Evolutionary conservation across 1,140 invertebrate species (phyloP).

Genomic region (Melitaea cinxia): DNA sequence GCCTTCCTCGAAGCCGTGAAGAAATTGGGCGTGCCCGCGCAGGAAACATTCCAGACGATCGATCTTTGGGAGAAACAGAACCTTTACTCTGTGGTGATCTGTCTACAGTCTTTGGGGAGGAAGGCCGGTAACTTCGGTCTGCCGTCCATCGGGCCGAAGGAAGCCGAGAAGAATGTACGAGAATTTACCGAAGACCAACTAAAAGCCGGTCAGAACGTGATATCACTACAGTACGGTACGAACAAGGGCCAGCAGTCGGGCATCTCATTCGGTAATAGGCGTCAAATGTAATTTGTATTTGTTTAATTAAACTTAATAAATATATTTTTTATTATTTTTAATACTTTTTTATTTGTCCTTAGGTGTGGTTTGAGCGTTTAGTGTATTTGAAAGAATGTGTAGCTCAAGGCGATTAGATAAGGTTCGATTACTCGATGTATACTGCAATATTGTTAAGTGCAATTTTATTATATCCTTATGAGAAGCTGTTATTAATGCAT

Average conservation of each 20-base stretch:
- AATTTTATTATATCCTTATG: neutral
- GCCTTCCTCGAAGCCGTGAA: constrained; percentile 94
- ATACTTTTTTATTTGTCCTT: constrained; percentile 41
- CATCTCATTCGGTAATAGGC: constrained; percentile 95
- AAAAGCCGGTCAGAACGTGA: constrained; percentile 93
- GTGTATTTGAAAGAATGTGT: constrained; percentile 34
- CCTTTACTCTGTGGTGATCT: constrained; percentile 97
- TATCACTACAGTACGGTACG: constrained; percentile 96
- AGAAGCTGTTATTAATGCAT: neutral
- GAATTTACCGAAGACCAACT: constrained; percentile 95
- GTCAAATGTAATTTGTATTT: constrained; percentile 90
- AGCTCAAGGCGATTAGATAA: constrained; percentile 45
- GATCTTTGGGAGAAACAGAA: constrained; percentile 98
- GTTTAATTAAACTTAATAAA: constrained; percentile 56
- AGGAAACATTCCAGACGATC: constrained; percentile 98
- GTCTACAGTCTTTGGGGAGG: constrained; percentile 95
- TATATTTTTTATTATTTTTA: constrained; percentile 56
- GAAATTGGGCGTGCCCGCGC: constrained; percentile 94
- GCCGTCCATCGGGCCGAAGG: constrained; percentile 95
- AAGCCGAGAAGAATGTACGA: constrained; percentile 94
- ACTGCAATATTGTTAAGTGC: constrained; percentile 25
- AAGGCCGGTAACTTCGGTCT: constrained; percentile 95
- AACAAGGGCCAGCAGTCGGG: constrained; percentile 97
- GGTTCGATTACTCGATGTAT: constrained; percentile 24
- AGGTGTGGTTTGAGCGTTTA: constrained; percentile 40